These are phyloP conservation scores for Solenopsis invicta DNA, from an alignment of 1,140 invertebrate genomes.

Conservation along the genomic window DNA sequence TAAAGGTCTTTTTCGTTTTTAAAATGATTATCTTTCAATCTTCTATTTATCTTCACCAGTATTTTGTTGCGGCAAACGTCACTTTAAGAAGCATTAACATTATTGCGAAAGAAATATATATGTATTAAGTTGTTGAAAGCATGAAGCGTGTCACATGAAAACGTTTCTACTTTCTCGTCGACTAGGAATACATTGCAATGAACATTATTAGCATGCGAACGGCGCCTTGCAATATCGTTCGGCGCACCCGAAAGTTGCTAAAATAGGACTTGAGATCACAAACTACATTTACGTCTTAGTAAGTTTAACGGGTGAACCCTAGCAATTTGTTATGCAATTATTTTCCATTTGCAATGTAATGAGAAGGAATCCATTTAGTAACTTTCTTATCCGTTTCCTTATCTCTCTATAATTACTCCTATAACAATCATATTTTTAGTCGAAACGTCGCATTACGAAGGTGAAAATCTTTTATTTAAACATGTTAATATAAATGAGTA, in stretches of 20 bases:
- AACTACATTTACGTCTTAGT: not conserved
- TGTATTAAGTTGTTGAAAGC: not conserved
- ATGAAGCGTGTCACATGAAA: slow-evolving; percentile 4
- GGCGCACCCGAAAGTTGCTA: not conserved
- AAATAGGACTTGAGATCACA: not conserved
- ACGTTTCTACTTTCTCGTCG: not conserved
- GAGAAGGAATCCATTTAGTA: not conserved
- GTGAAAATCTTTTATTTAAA: not conserved
- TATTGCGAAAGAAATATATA: not conserved
- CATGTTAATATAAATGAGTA: not conserved
- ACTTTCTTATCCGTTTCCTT: slow-evolving; percentile 4
- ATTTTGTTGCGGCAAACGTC: not conserved
- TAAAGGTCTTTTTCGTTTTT: not conserved
- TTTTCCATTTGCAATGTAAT: not conserved
- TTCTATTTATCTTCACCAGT: not conserved
- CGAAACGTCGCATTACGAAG: not conserved
- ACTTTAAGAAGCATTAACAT: not conserved
- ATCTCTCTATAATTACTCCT: not conserved
- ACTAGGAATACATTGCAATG: slow-evolving; percentile 1
- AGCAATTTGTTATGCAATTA: not conserved
- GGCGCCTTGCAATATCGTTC: not conserved
- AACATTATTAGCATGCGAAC: not conserved
- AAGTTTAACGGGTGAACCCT: not conserved
- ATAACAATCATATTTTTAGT: not conserved
- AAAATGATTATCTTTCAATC: not conserved